phyloP scores from a whole-genome alignment of 92 coral and sea anemone species.

The Bergia sp. region DNA sequence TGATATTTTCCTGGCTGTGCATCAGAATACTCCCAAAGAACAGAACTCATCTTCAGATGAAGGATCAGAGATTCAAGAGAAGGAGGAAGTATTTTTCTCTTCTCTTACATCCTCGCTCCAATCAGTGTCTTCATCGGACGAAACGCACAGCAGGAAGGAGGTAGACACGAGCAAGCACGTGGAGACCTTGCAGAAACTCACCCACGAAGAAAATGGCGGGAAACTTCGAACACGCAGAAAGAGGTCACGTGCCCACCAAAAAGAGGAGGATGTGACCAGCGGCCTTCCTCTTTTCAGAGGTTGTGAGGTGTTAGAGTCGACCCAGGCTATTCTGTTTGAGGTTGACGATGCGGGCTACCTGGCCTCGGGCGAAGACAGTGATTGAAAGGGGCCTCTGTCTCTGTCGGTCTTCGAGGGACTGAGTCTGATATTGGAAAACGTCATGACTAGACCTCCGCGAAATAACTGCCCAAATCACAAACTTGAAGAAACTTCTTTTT shows the following conservation, averaged over 20 bases:
- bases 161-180: neutral
- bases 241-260: neutral
- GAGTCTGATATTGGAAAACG: too few relatives aligned
- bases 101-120: conserved; percentile 31
- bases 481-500: too few relatives aligned
- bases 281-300: conserved; percentile 32
- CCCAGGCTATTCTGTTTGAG: conserved; percentile 29
- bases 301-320: conserved; percentile 21
- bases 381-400: neutral
- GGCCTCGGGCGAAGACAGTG: conserved; percentile 43
- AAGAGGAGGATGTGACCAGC: conserved; percentile 19
- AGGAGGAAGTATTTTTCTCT: neutral
- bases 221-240: neutral
- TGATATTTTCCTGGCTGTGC: neutral
- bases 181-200: neutral
- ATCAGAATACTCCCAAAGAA: neutral
- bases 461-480: too few relatives aligned
- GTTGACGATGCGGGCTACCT: conserved; percentile 30
- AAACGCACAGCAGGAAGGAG: conserved; percentile 6
- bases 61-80: neutral
- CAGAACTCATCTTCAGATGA: neutral
- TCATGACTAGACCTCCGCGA: too few relatives aligned
- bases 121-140: neutral
- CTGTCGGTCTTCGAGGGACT: neutral
- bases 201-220: neutral